Evolutionary conservation across 1,140 invertebrate species (phyloP), one percentile per base, ranked within the genome.

Genomic region (Muscidifurax raptorellus): DNA sequence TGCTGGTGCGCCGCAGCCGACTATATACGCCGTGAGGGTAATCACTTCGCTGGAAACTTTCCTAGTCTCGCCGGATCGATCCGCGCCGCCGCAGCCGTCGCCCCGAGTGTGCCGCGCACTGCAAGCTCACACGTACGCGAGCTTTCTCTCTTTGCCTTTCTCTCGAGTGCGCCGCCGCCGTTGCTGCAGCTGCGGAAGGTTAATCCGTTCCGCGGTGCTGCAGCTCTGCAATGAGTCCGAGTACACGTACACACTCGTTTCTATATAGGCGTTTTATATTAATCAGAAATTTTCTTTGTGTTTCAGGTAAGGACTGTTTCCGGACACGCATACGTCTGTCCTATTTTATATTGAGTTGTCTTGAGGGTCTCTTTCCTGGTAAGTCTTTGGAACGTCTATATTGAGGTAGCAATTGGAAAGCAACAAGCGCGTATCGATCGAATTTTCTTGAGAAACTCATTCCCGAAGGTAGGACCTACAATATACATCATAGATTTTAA

Each of bases 11-110:
- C n/a, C 66, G 22, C 27, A 9, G 66, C n/a, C 66, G 66, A 72
- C n/a, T n/a, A n/a, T n/a, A n/a, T n/a, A n/a, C 69, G 18, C 30
- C 30, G 30, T 18, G 27, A 32, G 81, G 86, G 88, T 91, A 91
- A 91, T 92, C 88, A 88, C 87, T 91, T 89, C 87, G 87, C 82
- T 77, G 83, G 87, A 86, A 91, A 91, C 88, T 91, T 90, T 90
- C 87, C 88, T 90, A 90, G 91, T 91, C 91, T 91, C 90, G 91
- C 88, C 91, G 89, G 88, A 92, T 91, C 91, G 91, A 91, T 92
- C 91, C 87, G 87, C 77, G 64, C 9, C 36, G 15, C 36, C 44
- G 18, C n/a, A 13, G 4, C n/a, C 52, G 52, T 59, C 74, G 36
- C 74, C 36, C 4, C 22, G 12, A 27, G 40, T 59, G 52, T 18